Base-by-base conservation (phyloP, 2,113 vertebrate species). In the Nansenia antarctica region DNA sequence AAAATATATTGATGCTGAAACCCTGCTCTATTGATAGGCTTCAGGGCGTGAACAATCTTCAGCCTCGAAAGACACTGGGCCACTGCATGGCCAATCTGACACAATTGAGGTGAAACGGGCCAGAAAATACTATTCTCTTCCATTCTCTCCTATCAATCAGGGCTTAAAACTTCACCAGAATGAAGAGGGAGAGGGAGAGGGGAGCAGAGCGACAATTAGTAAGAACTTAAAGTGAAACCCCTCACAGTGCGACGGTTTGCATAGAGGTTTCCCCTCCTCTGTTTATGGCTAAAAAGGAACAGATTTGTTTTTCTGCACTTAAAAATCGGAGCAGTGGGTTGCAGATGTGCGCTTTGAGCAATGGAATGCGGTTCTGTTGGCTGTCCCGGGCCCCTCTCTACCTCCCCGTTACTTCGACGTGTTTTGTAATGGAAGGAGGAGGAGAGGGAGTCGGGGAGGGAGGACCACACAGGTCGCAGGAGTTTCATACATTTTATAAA, bases 111-210 rank as follows among this genome's bases (percentile, higher is more conserved):
- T 90, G 91, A 93, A 93, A 91, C 91, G 82, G 91, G 79, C 89
- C 91, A 92, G 92, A 93, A 93, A 94, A 93, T 89, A 88, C 89
- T 82, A 92, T 92, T 93, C 90, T 92, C 79, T 73, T 63, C 82
- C 77, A 74, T 89, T 87, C 88, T 89, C 77, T 29, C 74, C 84
- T 67, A 62, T 88, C 87, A 89, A 85, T 86, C 78, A 72, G 70
- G 75, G 76, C 77, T 90, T 86, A 81, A 87, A 84, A 81, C 54
- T 72, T 69, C 49, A 22, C 70, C 67, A 82, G 85, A 88, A 82
- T 73, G 73, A 62, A 69, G 68, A 80, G 67, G 27, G 59, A 35
- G 62, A 54, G 69, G 58, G 42, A 31, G 47, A 57, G 59, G 35
- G 55, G 59, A 26, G 61, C 7, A 27, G 54, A 9, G 54, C 7